These are phyloP conservation scores for Ophion ellenae DNA, from an alignment of 2,888 invertebrate genomes.

Conservation along the genomic window DNA sequence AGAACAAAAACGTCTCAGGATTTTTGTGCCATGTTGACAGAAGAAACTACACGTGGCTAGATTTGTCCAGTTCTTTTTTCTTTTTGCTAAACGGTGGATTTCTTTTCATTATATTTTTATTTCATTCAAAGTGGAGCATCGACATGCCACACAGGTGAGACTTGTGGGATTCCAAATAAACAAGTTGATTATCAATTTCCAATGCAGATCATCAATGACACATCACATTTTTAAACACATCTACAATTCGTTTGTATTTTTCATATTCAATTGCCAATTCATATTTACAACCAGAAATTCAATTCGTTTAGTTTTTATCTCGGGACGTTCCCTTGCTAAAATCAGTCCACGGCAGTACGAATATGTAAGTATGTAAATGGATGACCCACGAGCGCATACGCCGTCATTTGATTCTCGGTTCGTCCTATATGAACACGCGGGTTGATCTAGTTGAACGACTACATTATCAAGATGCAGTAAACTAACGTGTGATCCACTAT, in stretches of 20 bases:
- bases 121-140: too few species aligned
- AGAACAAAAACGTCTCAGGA: neutral
- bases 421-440: constrained; percentile 11
- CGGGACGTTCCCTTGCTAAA: neutral
- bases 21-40: neutral
- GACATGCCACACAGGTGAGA: too few species aligned
- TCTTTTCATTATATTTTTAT: too few species aligned
- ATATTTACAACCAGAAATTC: neutral
- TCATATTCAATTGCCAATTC: neutral
- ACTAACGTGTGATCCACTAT: constrained; percentile 49
- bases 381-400: constrained; percentile 25
- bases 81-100: too few species aligned
- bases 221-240: too few species aligned
- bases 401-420: constrained; percentile 11
- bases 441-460: constrained; percentile 38
- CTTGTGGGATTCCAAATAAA: too few species aligned
- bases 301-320: neutral
- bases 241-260: neutral
- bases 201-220: too few species aligned
- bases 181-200: too few species aligned
- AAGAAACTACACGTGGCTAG: neutral
- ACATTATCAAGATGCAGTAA: constrained; percentile 61
- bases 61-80: too few species aligned
- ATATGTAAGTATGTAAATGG: constrained; percentile 14
- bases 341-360: neutral